Conservation (phyloP, 2,113 vertebrate species). For the Tenebrosternarchus preto region DNA sequence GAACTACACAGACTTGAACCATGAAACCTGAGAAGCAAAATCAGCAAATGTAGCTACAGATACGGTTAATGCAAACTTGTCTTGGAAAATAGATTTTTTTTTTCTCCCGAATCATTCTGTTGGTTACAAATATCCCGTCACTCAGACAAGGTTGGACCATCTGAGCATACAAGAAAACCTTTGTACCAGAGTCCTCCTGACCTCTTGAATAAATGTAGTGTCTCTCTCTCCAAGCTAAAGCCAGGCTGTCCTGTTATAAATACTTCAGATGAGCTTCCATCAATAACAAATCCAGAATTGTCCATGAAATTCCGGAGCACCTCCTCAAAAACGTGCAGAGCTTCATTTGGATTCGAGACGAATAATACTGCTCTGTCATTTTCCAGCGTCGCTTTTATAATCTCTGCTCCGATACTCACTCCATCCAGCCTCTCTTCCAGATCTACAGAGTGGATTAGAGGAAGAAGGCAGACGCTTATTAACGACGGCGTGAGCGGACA, state of each 20-base stretch:
- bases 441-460: constrained; percentile 32
- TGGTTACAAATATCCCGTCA: no score
- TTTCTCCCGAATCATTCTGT: not conserved
- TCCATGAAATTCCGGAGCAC: constrained; percentile 32
- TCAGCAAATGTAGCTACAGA: no score
- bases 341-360: constrained; percentile 19
- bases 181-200: constrained; percentile 11
- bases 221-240: constrained; percentile 5
- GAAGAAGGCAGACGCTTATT: constrained; percentile 39
- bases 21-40: not conserved
- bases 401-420: not conserved
- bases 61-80: no score
- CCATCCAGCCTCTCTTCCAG: not conserved
- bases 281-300: constrained; percentile 40
- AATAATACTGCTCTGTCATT: constrained; percentile 29
- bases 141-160: not conserved
- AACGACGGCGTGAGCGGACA: constrained; percentile 47
- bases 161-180: not conserved
- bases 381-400: constrained; percentile 13
- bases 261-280: constrained; percentile 20
- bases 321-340: constrained; percentile 28
- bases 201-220: constrained; percentile 13
- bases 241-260: not conserved
- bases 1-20: not conserved
- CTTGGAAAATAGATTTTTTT: no score